Conservation (phyloP, 2,113 vertebrate species). For the Anguilla japonica region DNA sequence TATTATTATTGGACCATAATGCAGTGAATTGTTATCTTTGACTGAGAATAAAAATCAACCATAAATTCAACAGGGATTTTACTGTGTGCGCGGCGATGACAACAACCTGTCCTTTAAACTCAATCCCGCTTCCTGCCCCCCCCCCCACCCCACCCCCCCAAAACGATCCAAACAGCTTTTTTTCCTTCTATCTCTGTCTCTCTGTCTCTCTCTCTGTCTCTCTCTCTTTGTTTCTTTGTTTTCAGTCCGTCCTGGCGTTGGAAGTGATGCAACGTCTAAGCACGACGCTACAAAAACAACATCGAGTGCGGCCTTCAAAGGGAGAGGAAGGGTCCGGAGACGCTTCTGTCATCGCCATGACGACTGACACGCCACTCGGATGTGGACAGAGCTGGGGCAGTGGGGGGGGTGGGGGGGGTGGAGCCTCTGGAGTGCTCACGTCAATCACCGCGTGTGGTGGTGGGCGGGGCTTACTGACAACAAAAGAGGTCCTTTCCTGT, state of each 20-base stretch:
- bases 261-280: constrained; percentile 24
- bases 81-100: not conserved
- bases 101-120: not conserved
- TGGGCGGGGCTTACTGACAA: not conserved
- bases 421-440: not conserved
- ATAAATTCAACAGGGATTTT: not conserved
- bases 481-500: not conserved
- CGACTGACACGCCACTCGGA: constrained; percentile 1
- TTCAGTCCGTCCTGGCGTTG: not conserved
- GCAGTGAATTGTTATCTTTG: not conserved
- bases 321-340: not conserved
- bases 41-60: not conserved
- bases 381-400: not conserved
- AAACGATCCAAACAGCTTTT: not conserved
- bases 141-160: not conserved
- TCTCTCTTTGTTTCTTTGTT: not conserved
- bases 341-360: not conserved
- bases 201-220: not conserved
- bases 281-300: constrained; percentile 3
- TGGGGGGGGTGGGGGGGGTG: not conserved
- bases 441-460: not conserved
- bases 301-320: not conserved
- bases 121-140: not conserved
- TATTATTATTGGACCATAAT: not conserved
- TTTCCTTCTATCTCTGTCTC: not conserved